Base-by-base conservation (phyloP, 2,888 invertebrate genomes). In the Plebejus anna region DNA sequence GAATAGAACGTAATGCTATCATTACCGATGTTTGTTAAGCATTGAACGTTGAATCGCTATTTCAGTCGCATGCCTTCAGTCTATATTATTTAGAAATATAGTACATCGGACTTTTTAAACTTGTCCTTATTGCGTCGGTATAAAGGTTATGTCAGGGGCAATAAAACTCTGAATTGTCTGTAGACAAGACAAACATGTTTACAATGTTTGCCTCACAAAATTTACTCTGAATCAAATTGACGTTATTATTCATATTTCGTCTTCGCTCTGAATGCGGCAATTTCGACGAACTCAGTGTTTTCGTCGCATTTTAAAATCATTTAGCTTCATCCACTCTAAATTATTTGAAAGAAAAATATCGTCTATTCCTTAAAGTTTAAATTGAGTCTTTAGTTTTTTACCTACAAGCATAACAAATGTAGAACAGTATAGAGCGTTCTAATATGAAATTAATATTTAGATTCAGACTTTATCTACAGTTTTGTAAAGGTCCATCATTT, bases 111-210 rank as follows among this genome's bases (percentile, higher is more conserved):
- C 6, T 59, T 59, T 59, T 13, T 59, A 22, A 59, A 59, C 6
- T 59, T 4, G 1, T 59, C 2, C 59, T 7, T 59, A 22, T 1
- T 59, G 0, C 7, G 22, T 6, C 2, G 22, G 7, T 22, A 59
- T 22, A 59, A 59, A 22, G 22, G 7, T 1, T 0, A 22, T 22
- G n/a, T 59, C 59, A 22, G 7, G 22, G n/a, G 59, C 4, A 59
- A 22, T 22, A 59, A n/a, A 59, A 59, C 2, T 59, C 59, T 22
- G 59, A 59, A 59, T 22, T 22, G n/a, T 7, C 16, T 9, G 66
- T 32, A 66, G 66, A 66, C 66, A 66, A 76, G 82, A 87, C 88
- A 90, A 89, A 90, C 90, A 90, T 90, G 89, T 89, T 90, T 88
- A 87, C 87, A 82, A 83, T 81, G 82, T 82, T 83, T 85, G 86